Evolutionary conservation across 2,888 invertebrate genomes (phyloP).

Genomic region (Crocallis elinguaria): DNA sequence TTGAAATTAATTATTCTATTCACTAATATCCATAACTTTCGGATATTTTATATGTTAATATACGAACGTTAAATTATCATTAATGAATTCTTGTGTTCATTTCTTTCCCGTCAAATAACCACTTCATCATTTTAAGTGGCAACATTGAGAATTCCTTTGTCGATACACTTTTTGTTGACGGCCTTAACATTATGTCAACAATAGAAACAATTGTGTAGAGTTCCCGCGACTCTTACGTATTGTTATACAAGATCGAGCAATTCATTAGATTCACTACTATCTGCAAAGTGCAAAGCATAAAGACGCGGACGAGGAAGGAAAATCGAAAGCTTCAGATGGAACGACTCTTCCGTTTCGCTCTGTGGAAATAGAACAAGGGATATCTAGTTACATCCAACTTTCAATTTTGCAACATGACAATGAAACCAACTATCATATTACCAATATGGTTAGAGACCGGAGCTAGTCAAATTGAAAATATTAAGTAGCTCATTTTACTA

Average conservation of each 20-base stretch:
- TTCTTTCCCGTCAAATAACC: constrained; percentile 15
- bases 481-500: constrained; percentile 12
- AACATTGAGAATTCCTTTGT: constrained; percentile 40
- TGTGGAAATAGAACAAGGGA: constrained; percentile 49
- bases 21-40: constrained; percentile 15
- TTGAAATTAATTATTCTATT: constrained; percentile 19
- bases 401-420: constrained; percentile 56
- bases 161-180: constrained; percentile 58
- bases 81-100: constrained; percentile 7
- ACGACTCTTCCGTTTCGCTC: constrained; percentile 52
- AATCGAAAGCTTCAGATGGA: constrained; percentile 53
- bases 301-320: constrained; percentile 58
- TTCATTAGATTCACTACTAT: constrained; percentile 56
- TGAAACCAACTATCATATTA: constrained; percentile 50
- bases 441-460: constrained; percentile 25
- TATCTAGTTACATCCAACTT: constrained; percentile 52
- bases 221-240: constrained; percentile 79
- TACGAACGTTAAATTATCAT: constrained; percentile 5
- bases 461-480: constrained; percentile 9
- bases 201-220: constrained; percentile 67
- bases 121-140: constrained; percentile 20
- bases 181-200: constrained; percentile 80
- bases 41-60: constrained; percentile 9
- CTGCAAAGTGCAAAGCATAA: constrained; percentile 41
- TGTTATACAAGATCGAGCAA: constrained; percentile 74